These are phyloP conservation scores for Collichthys lucidus DNA, from an alignment of 2,113 vertebrate genomes.

Conservation along the genomic window DNA sequence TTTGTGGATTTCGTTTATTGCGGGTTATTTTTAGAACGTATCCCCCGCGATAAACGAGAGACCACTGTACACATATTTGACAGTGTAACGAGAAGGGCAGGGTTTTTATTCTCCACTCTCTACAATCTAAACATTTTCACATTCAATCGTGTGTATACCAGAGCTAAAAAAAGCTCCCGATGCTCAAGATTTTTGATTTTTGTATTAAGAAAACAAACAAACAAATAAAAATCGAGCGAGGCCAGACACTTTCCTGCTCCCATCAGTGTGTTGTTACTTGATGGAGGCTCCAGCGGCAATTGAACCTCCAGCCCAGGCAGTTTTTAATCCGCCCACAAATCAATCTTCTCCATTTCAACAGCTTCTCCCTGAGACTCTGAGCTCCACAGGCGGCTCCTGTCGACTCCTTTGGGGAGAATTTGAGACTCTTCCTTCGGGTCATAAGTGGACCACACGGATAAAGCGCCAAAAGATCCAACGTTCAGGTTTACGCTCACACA, in stretches of 20 bases:
- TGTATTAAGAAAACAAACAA: background rate
- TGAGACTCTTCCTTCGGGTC: background rate
- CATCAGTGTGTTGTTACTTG: background rate
- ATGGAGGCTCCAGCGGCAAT: conserved; percentile 2
- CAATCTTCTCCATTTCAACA: conserved; percentile 29
- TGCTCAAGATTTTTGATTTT: background rate
- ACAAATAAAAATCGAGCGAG: background rate
- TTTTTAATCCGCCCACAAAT: conserved; percentile 38
- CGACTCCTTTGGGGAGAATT: background rate
- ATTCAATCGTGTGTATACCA: no score
- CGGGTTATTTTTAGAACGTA: no score
- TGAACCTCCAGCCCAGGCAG: conserved; percentile 2
- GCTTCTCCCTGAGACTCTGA: conserved; percentile 6
- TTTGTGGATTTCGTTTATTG: no score
- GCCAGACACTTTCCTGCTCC: background rate
- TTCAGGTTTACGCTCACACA: background rate
- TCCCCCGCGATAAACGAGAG: no score
- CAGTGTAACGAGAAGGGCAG: no score
- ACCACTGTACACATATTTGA: no score
- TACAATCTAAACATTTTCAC: no score
- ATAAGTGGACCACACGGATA: background rate
- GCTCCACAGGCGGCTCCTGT: background rate
- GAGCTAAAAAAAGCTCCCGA: background rate
- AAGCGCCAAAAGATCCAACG: background rate
- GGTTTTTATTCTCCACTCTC: no score